A percentile compares a stretch with the other conserved stretches of the same genome.
These are phyloP conservation scores for Meloidogyne exigua DNA, from an alignment of 1,140 invertebrate genomes.

Conservation along the genomic window DNA sequence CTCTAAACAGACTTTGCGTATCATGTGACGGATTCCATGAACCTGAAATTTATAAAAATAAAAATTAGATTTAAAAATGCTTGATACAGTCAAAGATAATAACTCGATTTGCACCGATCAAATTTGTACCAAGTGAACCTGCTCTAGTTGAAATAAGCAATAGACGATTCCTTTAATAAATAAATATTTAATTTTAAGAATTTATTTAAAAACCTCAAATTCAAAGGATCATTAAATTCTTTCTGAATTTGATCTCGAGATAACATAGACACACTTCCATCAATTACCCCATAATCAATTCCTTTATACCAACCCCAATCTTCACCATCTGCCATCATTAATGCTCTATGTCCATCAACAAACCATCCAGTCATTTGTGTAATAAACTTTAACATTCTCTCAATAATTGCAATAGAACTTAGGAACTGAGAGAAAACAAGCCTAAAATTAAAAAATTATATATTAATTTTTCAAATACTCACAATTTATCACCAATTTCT, in stretches of 20 bases:
- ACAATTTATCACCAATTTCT: constrained; percentile 69
- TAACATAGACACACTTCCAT: constrained; percentile 31
- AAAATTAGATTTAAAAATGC: constrained; percentile 81
- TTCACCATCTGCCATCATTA: constrained; percentile 48
- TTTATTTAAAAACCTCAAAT: constrained; percentile 40
- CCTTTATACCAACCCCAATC: constrained; percentile 55
- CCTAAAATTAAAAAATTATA: constrained; percentile 53
- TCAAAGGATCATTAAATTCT: constrained; percentile 50
- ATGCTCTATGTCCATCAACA: constrained; percentile 52
- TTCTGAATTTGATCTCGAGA: constrained; percentile 43
- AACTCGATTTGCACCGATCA: constrained; percentile 90
- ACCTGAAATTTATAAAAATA: constrained; percentile 3
- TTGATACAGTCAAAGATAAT: constrained; percentile 90
- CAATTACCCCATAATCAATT: constrained; percentile 51
- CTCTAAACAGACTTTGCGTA: constrained; percentile 93
- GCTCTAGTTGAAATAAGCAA: constrained; percentile 94
- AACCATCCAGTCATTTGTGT: constrained; percentile 57
- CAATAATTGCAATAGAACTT: constrained; percentile 66
- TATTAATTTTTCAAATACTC: constrained; percentile 46
- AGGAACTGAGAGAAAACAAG: constrained; percentile 67
- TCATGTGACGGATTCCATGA: constrained; percentile 71
- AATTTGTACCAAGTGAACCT: constrained; percentile 90
- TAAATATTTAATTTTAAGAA: not conserved
- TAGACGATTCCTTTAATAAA: constrained; percentile 68
- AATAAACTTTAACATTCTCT: constrained; percentile 65